Evolutionary conservation across 2,888 invertebrate genomes (phyloP), one percentile per base, ranked within the genome.

Genomic region (Osmoderma eremita): DNA sequence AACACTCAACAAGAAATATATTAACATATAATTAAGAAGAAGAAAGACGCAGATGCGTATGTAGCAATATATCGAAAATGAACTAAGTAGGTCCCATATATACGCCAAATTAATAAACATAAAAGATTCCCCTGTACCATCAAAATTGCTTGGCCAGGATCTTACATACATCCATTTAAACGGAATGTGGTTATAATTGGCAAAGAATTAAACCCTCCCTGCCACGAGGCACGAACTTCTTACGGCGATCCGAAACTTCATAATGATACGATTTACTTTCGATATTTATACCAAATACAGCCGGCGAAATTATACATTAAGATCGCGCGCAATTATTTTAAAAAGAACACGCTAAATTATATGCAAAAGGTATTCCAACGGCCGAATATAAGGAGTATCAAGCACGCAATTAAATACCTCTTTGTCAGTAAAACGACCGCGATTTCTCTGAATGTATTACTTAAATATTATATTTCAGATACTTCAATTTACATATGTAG

Each of bases 231-330:
- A 61, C 15, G 22, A 30, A 24, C 36, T 30, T 45, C 58, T 61
- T 61, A 48, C 45, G 17, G 58, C 12, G 17, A 61, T 45, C 24
- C 58, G 18, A 30, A 45, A 61, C 45, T 61, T 61, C 22, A 30
- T 61, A 61, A 61, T 61, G 45, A 61, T 45, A 36, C 45, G 30
- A 61, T 45, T 61, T 61, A 61, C 58, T 61, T 45, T 61, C 45
- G 18, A 61, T 61, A 45, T 61, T 61, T 45, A 61, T 61, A 61
- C 58, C 36, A 45, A 61, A 61, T 42, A 61, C 58, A 61, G 58
- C 45, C 58, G 36, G 30, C 45, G 24, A 45, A 61, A 45, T 58
- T 58, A 42, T 45, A 58, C 17, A 58, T 61, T 42, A 56, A 13
- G 30, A 61, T 45, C 24, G 18, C 30, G 30, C 15, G 17, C 58